Conservation (phyloP, 2,113 vertebrate species). For the Macquaria australasica region DNA sequence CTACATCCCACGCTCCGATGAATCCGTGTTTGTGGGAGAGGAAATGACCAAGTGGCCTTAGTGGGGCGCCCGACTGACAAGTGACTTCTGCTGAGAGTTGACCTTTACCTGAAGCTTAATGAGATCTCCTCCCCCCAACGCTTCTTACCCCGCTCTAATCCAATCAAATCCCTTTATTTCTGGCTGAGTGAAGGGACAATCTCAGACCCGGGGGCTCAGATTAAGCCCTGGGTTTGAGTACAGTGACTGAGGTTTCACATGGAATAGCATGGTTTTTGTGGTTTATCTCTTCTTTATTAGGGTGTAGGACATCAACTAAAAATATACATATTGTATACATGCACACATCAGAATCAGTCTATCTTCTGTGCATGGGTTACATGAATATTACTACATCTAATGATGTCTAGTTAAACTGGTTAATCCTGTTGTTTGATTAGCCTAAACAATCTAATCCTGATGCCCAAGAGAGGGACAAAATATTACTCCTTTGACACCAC, state of each 20-base stretch:
- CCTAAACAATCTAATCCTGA: slow-evolving; percentile 3
- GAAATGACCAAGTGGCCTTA: slow-evolving; percentile 6
- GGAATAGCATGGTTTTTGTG: not conserved
- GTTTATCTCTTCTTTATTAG: not conserved
- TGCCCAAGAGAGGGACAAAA: not conserved
- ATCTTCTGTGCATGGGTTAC: not conserved
- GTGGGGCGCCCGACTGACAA: slow-evolving; percentile 5
- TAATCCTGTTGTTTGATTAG: slow-evolving; percentile 28
- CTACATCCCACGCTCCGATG: not conserved
- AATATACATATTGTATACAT: no score
- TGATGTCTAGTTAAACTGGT: slow-evolving; percentile 6
- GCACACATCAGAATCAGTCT: not conserved
- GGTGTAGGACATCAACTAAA: not conserved
- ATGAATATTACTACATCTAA: not conserved
- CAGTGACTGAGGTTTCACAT: not conserved
- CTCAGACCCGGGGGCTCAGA: not conserved
- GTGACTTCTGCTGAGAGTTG: slow-evolving; percentile 66
- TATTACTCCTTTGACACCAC: not conserved
- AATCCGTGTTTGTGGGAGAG: not conserved
- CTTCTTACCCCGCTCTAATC: slow-evolving; percentile 64
- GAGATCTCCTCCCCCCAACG: slow-evolving; percentile 40
- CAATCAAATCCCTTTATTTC: slow-evolving; percentile 78
- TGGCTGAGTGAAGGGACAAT: slow-evolving; percentile 63
- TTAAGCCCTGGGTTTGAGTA: slow-evolving; percentile 2
- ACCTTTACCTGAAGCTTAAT: slow-evolving; percentile 75